These are phyloP conservation scores for Phoeniculus purpureus DNA, from an alignment of 2,797 vertebrate species.

Conservation along the genomic window DNA sequence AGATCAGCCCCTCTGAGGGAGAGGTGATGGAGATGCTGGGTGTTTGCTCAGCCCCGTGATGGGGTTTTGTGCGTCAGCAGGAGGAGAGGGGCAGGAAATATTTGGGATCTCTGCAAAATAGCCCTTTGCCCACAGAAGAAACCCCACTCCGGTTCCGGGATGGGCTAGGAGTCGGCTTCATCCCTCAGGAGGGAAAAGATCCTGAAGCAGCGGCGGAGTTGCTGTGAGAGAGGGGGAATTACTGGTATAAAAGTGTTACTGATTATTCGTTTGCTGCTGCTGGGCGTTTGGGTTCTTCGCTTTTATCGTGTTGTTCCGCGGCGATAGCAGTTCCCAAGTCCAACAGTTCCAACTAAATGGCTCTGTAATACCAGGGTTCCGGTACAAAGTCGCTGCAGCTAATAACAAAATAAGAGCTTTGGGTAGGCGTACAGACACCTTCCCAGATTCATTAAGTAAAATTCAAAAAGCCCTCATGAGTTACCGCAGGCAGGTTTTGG, in stretches of 20 bases:
- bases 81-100: neutral
- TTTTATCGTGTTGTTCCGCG: constrained; percentile 37
- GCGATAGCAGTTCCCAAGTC: constrained; percentile 62
- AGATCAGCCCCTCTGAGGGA: neutral
- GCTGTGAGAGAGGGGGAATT: neutral
- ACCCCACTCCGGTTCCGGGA: fast-evolving
- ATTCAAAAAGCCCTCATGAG: neutral
- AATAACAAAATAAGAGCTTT: constrained; percentile 66
- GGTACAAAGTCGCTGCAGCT: constrained; percentile 24
- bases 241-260: constrained; percentile 40
- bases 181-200: neutral
- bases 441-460: constrained; percentile 23
- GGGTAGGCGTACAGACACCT: constrained; percentile 49
- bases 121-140: neutral
- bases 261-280: constrained; percentile 52
- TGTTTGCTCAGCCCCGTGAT: neutral
- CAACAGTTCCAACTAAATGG: constrained; percentile 48
- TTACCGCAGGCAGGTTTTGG: neutral
- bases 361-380: constrained; percentile 52
- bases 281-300: constrained; percentile 48
- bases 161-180: neutral
- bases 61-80: neutral
- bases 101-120: neutral
- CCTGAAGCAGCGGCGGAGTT: neutral
- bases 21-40: constrained; percentile 11